Percentiles rank a stretch among this genome's conserved stretches.
Evolutionary conservation across 1,140 invertebrate species (phyloP).

Genomic region (Diabrotica virgifera): DNA sequence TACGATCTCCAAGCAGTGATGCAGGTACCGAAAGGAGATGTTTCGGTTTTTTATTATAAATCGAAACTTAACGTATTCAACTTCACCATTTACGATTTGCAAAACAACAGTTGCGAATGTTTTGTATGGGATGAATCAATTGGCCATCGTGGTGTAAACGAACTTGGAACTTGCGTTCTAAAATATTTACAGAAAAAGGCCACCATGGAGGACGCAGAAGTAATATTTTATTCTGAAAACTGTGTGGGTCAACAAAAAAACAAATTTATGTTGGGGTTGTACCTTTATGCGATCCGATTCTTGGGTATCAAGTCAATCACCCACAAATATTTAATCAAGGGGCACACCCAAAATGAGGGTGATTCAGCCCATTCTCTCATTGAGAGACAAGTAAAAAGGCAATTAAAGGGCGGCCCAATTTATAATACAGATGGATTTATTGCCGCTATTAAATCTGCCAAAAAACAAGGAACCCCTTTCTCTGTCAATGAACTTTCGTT

Average conservation of each 20-base stretch:
- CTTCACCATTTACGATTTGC: conserved; percentile 39
- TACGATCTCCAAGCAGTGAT: conserved; percentile 48
- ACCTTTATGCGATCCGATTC: conserved; percentile 42
- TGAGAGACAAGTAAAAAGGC: conserved; percentile 42
- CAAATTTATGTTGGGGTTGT: conserved; percentile 42
- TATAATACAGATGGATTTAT: conserved; percentile 34
- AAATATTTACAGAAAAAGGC: conserved; percentile 7
- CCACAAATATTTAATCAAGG: conserved; percentile 44
- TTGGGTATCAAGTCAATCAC: conserved; percentile 35
- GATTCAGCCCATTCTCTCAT: conserved; percentile 32
- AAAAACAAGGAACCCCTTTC: conserved; percentile 36
- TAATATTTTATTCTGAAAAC: conserved; percentile 42
- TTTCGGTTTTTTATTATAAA: conserved; percentile 46
- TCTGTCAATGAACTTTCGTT: conserved; percentile 35
- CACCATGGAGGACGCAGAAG: neutral
- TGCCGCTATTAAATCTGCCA: conserved; percentile 33
- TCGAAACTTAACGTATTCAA: conserved; percentile 42
- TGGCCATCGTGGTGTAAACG: conserved; percentile 35
- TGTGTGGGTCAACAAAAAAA: conserved; percentile 50
- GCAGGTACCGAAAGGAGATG: conserved; percentile 38
- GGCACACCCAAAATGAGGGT: conserved; percentile 46
- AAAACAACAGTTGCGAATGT: conserved; percentile 33
- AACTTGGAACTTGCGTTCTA: conserved; percentile 37
- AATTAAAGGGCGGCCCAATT: conserved; percentile 36
- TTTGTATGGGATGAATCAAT: conserved; percentile 39